These are phyloP conservation scores for Parapristionchus giblindavisi DNA, from an alignment of 2,888 invertebrate species.

Conservation along the genomic window DNA sequence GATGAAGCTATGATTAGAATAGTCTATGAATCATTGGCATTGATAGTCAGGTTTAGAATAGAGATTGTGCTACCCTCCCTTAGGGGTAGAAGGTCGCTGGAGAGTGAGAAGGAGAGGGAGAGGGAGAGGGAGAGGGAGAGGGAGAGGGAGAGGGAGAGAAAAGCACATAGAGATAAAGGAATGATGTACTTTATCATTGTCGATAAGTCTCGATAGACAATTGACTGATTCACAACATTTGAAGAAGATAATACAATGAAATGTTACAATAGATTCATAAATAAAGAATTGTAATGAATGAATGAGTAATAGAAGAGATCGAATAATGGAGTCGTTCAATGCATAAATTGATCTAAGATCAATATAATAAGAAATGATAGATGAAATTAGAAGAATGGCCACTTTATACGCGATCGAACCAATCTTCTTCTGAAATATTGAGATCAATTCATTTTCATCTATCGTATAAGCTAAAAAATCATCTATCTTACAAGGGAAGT, in stretches of 20 bases:
- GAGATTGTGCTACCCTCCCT: constrained; percentile 15
- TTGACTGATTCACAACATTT: constrained; percentile 24
- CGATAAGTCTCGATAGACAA: constrained; percentile 24
- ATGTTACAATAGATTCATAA: constrained; percentile 22
- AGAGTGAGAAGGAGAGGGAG: neutral
- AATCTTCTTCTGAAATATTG: neutral
- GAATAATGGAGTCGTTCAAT: no score
- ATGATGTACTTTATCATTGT: constrained; percentile 14
- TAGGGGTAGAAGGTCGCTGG: constrained; percentile 22
- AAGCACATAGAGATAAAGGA: constrained; percentile 2
- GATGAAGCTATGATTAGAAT: constrained; percentile 32
- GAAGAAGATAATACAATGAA: constrained; percentile 6
- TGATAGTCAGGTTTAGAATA: constrained; percentile 20
- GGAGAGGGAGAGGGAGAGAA: constrained; percentile 12
- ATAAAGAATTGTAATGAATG: no score
- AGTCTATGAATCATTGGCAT: constrained; percentile 8
- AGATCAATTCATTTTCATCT: neutral
- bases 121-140: constrained; percentile 7
- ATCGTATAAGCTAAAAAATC: neutral
- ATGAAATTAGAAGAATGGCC: constrained; percentile 16
- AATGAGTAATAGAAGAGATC: no score
- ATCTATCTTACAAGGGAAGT: no score
- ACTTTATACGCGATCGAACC: constrained; percentile 10
- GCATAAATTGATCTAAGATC: neutral
- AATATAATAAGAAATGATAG: neutral